Conservation (phyloP, 2,113 vertebrate genomes). For the Pseudolaguvia tuberculata region DNA sequence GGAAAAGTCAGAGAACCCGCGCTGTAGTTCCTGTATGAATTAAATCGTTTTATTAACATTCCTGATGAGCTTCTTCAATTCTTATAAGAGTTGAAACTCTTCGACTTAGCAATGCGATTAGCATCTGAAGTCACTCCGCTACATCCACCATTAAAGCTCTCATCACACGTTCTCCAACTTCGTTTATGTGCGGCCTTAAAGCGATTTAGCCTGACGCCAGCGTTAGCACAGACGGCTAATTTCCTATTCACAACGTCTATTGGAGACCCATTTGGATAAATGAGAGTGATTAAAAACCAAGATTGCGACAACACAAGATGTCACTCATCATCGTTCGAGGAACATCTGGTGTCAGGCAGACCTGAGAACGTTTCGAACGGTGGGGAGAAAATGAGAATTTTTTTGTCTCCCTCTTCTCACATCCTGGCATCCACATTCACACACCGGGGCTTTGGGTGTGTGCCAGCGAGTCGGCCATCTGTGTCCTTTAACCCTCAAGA, state of each 20-base stretch:
- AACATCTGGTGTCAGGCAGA: constrained; percentile 54
- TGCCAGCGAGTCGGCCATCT: constrained; percentile 50
- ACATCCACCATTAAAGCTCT: constrained; percentile 37
- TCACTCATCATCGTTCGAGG: constrained; percentile 44
- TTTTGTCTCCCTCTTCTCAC: constrained; percentile 37
- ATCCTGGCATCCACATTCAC: constrained; percentile 46
- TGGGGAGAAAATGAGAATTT: constrained; percentile 41
- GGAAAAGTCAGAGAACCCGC: constrained; percentile 54
- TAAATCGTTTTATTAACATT: constrained; percentile 69
- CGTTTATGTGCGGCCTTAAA: constrained; percentile 42
- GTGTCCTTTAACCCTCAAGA: constrained; percentile 53
- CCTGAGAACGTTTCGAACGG: constrained; percentile 35
- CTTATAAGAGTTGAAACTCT: constrained; percentile 36
- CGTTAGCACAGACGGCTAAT: constrained; percentile 46
- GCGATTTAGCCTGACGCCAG: constrained; percentile 41
- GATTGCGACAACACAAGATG: constrained; percentile 49
- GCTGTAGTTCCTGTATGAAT: constrained; percentile 59
- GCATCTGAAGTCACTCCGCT: constrained; percentile 1
- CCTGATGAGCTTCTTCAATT: constrained; percentile 31
- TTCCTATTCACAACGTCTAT: constrained; percentile 47
- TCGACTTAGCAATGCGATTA: constrained; percentile 43
- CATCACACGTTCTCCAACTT: constrained; percentile 39
- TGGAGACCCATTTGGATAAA: constrained; percentile 50
- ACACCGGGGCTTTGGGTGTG: constrained; percentile 38
- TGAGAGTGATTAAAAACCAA: constrained; percentile 52